Conservation (phyloP, 92 coral and sea anemone genomes). For the Porites lobata region DNA sequence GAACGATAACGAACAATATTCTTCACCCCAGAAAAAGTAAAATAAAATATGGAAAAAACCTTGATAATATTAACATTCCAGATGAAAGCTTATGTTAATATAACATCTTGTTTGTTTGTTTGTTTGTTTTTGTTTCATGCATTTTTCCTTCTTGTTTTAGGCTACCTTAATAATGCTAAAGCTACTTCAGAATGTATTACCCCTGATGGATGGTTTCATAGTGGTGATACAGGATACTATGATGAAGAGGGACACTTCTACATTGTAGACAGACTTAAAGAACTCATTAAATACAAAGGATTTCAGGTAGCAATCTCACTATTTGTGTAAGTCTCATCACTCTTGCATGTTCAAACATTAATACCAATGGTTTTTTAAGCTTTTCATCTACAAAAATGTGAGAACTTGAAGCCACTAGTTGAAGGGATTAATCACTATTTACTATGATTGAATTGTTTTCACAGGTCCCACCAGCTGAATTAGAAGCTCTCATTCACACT, state of each 20-base stretch:
- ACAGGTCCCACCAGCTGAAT: slow-evolving; percentile 77
- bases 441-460: background rate
- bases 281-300: slow-evolving; percentile 93
- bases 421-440: background rate
- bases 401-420: too few species aligned
- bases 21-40: too few species aligned
- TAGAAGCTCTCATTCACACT: slow-evolving; percentile 64
- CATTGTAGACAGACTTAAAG: slow-evolving; percentile 91
- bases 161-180: slow-evolving; percentile 87
- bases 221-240: slow-evolving; percentile 89
- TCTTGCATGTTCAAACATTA: too few species aligned
- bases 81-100: background rate
- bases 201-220: slow-evolving; percentile 94
- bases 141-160: slow-evolving; percentile 21
- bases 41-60: too few species aligned
- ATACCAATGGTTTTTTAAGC: too few species aligned
- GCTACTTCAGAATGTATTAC: slow-evolving; percentile 80
- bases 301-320: slow-evolving; percentile 71
- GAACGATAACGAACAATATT: too few species aligned
- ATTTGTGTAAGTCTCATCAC: background rate
- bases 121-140: background rate
- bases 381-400: too few species aligned
- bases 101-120: background rate
- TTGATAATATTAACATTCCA: too few species aligned
- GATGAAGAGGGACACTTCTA: slow-evolving; percentile 84